These are phyloP conservation scores for Oriolus oriolus DNA, from an alignment of 2,113 vertebrate genomes.

Conservation along the genomic window DNA sequence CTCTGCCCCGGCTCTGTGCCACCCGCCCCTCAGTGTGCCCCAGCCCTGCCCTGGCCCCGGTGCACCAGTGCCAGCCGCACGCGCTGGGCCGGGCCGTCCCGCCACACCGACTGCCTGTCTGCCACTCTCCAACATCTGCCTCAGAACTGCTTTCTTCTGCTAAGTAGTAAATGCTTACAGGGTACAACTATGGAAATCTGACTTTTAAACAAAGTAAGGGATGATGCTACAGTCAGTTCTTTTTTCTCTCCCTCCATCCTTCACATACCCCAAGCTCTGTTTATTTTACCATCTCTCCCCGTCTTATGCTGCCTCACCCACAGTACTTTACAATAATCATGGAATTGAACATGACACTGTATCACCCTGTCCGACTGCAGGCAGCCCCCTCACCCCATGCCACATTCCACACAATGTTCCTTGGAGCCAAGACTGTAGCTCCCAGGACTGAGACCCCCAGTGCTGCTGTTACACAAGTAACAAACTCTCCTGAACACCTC, in stretches of 20 bases:
- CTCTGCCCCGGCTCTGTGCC: background rate
- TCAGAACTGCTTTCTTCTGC: background rate
- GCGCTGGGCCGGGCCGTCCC: accelerated
- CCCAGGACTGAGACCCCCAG: background rate
- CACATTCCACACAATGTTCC: background rate
- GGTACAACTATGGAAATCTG: accelerated
- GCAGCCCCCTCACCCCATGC: background rate
- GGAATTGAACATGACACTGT: background rate
- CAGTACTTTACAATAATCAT: background rate
- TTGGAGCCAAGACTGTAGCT: background rate
- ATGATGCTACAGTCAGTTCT: background rate
- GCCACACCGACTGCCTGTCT: accelerated
- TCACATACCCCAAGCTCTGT: background rate
- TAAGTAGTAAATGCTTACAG: background rate
- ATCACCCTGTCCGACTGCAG: background rate
- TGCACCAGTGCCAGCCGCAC: accelerated
- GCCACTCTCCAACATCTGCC: background rate
- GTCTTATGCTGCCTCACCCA: background rate
- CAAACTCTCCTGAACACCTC: background rate
- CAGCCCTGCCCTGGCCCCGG: background rate
- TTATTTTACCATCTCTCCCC: background rate
- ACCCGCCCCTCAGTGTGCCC: accelerated
- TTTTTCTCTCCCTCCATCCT: background rate
- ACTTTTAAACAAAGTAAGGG: background rate
- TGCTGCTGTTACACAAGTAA: background rate